phyloP scores from a whole-genome alignment of 2,888 invertebrate genomes.

The Rutpela maculata region DNA sequence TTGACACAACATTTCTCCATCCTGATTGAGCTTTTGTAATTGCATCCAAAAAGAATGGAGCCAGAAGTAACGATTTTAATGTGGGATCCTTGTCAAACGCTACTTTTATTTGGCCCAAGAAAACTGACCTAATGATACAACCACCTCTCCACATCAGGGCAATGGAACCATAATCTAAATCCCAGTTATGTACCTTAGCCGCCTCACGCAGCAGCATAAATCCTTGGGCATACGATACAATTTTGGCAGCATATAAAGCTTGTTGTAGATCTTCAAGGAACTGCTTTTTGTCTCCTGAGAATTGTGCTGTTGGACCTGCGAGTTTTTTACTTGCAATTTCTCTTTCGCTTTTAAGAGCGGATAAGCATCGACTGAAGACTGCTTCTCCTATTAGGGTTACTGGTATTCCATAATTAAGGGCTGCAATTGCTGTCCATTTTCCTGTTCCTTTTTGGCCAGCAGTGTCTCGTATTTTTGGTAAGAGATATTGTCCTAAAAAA shows the following conservation, averaged over 20 bases:
- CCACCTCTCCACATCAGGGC: slow-evolving; percentile 99
- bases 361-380: slow-evolving; percentile 96
- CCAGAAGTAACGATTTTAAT: slow-evolving; percentile 90
- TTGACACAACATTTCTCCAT: slow-evolving; percentile 89
- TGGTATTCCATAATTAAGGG: slow-evolving; percentile 96
- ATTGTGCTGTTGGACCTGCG: slow-evolving; percentile 80
- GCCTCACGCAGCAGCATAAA: slow-evolving; percentile 97
- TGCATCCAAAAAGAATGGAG: slow-evolving; percentile 93
- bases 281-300: slow-evolving; percentile 83
- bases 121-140: slow-evolving; percentile 96
- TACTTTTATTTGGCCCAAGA: slow-evolving; percentile 92
- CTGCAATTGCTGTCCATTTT: slow-evolving; percentile 99
- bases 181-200: slow-evolving; percentile 93
- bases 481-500: slow-evolving; percentile 79
- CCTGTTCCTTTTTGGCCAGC: slow-evolving; percentile 99
- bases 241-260: slow-evolving; percentile 97
- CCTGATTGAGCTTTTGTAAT: slow-evolving; percentile 88
- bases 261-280: slow-evolving; percentile 90
- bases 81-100: slow-evolving; percentile 94
- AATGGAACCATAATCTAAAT: slow-evolving; percentile 97
- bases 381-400: slow-evolving; percentile 99
- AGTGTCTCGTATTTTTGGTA: slow-evolving; percentile 95
- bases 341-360: slow-evolving; percentile 92
- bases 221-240: slow-evolving; percentile 97
- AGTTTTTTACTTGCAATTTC: slow-evolving; percentile 87